Evolutionary conservation across 2,888 invertebrate genomes (phyloP).

Genomic region (Caenorhabditis sp.): DNA sequence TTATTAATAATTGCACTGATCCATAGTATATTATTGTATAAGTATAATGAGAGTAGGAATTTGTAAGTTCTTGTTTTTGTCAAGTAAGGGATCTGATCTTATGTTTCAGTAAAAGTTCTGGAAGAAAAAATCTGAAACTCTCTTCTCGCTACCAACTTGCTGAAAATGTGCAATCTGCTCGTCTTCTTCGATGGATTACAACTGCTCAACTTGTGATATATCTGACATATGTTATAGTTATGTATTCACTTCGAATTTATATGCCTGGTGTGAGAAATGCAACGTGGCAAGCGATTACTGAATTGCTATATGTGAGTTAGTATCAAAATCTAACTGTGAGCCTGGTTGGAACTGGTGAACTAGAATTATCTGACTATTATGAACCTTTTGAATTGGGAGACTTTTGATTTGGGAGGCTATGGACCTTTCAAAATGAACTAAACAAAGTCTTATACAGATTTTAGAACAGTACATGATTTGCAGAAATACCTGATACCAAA

Average conservation of each 20-base stretch:
- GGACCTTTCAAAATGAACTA: too few relatives aligned
- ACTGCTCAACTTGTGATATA: constrained; percentile 29
- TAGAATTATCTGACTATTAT: too few relatives aligned
- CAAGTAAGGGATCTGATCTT: too few relatives aligned
- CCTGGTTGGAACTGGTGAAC: too few relatives aligned
- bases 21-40: constrained; percentile 24
- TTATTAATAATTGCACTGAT: constrained; percentile 17
- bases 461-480: too few relatives aligned
- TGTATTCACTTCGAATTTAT: constrained; percentile 21
- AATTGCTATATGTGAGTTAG: constrained; percentile 33
- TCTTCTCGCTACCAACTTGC: constrained; percentile 31
- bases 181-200: constrained; percentile 19
- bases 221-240: constrained; percentile 14
- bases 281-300: constrained; percentile 25
- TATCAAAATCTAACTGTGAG: too few relatives aligned
- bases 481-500: too few relatives aligned
- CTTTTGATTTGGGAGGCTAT: too few relatives aligned
- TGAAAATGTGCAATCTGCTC: constrained; percentile 23
- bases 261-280: constrained; percentile 12
- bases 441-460: too few relatives aligned
- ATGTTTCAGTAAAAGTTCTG: constrained; percentile 10
- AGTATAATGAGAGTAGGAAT: constrained; percentile 19
- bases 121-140: constrained; percentile 13
- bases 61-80: constrained; percentile 13
- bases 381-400: too few relatives aligned